A percentile compares a stretch with the other conserved stretches of the same genome.
Conservation (phyloP, 2,888 invertebrate genomes). For the Sarcophaga carnaria region DNA sequence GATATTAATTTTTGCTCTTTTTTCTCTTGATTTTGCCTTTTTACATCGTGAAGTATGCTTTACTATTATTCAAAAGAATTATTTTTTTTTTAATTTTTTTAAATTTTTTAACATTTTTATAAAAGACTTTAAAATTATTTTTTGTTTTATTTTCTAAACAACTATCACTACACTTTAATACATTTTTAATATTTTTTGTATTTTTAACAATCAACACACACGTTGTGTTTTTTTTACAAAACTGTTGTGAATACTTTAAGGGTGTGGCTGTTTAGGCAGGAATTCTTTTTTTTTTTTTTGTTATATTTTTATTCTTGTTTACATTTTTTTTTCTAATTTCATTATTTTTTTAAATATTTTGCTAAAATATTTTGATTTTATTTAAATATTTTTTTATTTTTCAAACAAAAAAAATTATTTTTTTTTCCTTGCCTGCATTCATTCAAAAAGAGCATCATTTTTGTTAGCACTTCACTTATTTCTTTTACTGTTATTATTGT, state of each 20-base stretch:
- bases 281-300: background rate
- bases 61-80: background rate
- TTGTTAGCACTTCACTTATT: background rate
- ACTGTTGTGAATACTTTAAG: conserved; percentile 56
- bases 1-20: conserved; percentile 12
- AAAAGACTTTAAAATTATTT: background rate
- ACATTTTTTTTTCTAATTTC: background rate
- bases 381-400: too few relatives aligned
- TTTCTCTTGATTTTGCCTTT: background rate
- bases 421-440: background rate
- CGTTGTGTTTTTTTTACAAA: conserved; percentile 5
- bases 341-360: background rate
- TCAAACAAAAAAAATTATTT: background rate
- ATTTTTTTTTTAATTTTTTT: conserved; percentile 16
- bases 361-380: too few relatives aligned
- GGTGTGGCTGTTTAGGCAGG: conserved; percentile 58
- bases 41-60: conserved; percentile 1
- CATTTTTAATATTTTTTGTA: background rate
- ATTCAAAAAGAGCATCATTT: too few relatives aligned
- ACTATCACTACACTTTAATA: background rate
- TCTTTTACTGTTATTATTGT: background rate
- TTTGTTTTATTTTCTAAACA: too few relatives aligned
- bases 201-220: conserved; percentile 5
- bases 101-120: conserved; percentile 5
- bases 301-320: background rate